Conservation (phyloP, 2,113 vertebrate species). For the Hippocampus guttulatus region DNA sequence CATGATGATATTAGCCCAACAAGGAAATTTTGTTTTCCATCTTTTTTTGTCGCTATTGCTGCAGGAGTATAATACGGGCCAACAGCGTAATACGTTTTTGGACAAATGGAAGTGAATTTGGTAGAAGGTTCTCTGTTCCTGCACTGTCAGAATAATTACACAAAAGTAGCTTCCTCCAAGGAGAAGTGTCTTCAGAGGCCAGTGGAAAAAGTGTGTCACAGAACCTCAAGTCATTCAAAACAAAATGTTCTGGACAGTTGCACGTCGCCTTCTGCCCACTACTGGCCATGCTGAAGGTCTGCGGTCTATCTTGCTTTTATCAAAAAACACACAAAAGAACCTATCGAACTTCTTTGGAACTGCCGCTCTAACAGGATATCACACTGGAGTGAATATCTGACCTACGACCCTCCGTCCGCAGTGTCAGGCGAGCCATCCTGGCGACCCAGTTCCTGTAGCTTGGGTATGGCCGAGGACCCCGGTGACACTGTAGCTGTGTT, state of each 20-base stretch:
- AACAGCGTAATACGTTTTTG: not conserved
- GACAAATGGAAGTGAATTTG: not conserved
- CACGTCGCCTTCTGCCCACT: not conserved
- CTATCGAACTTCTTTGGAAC: slow-evolving; percentile 9
- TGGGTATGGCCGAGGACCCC: slow-evolving; percentile 27
- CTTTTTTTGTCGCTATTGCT: not conserved
- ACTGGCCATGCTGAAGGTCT: not conserved
- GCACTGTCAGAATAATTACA: not conserved
- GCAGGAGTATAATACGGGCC: not conserved
- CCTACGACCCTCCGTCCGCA: slow-evolving; percentile 28
- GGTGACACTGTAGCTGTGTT: slow-evolving; percentile 12
- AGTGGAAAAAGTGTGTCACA: slow-evolving; percentile 2
- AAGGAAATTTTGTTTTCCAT: not conserved
- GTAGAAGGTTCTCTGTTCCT: not conserved
- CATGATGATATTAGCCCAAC: not conserved
- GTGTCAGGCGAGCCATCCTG: slow-evolving; percentile 43
- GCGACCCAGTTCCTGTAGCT: slow-evolving; percentile 33
- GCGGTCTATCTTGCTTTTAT: not conserved
- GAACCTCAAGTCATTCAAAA: slow-evolving; percentile 8
- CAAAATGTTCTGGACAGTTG: slow-evolving; percentile 8
- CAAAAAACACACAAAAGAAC: not conserved
- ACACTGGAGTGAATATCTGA: slow-evolving; percentile 37
- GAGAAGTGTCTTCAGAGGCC: not conserved
- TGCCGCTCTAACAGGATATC: slow-evolving; percentile 37
- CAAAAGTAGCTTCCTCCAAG: not conserved